A percentile compares a stretch with the other conserved stretches of the same genome.
These are phyloP conservation scores for Scolopax bukidnonensis DNA, from an alignment of 2,797 vertebrate genomes.

Conservation along the genomic window DNA sequence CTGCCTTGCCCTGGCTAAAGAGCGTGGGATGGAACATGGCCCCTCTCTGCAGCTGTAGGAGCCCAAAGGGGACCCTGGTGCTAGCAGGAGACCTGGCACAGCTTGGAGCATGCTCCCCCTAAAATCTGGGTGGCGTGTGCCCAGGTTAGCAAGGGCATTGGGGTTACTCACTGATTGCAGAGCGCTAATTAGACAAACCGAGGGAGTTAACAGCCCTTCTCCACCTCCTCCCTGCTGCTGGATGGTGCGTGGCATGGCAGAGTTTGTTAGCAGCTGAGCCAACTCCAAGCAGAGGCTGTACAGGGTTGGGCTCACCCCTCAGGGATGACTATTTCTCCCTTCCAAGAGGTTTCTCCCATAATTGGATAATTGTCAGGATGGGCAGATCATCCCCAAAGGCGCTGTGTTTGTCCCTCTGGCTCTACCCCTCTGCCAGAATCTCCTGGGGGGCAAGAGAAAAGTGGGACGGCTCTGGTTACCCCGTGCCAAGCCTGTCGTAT, in stretches of 20 bases:
- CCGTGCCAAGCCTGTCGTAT: fast-evolving
- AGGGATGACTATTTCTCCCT: conserved; percentile 36
- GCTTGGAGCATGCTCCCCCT: not conserved
- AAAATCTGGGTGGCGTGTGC: not conserved
- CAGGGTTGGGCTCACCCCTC: conserved; percentile 14
- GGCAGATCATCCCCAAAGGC: not conserved
- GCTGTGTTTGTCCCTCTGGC: not conserved
- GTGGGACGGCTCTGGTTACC: fast-evolving
- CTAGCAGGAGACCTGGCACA: not conserved
- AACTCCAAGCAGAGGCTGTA: not conserved
- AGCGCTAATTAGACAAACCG: conserved; percentile 43
- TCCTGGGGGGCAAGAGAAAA: not conserved
- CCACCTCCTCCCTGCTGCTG: conserved; percentile 13
- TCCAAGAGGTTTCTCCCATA: conserved; percentile 34
- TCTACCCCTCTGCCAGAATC: not conserved
- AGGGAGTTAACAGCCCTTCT: conserved; percentile 6
- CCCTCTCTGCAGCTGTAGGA: not conserved
- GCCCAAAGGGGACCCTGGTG: fast-evolving
- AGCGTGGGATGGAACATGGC: fast-evolving
- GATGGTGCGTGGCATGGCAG: not conserved
- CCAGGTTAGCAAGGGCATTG: not conserved
- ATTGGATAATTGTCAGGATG: conserved; percentile 37
- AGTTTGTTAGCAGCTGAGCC: conserved; percentile 33
- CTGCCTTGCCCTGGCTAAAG: not conserved
- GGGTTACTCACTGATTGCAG: conserved; percentile 36